phyloP scores from a whole-genome alignment of 2,888 invertebrate species.

The Sepiola atlantica region DNA sequence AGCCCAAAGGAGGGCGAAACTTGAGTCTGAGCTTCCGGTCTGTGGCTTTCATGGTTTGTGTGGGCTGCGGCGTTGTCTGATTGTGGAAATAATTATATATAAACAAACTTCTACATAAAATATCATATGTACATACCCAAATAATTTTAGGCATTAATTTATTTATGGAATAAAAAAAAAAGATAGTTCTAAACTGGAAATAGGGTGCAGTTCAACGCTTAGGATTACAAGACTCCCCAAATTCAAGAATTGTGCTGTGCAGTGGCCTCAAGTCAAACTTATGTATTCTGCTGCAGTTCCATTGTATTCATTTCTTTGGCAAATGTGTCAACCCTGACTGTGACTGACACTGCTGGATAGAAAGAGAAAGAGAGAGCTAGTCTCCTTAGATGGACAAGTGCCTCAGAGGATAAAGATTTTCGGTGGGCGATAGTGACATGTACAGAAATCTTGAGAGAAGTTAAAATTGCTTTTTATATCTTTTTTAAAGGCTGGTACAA shows the following conservation, averaged over 20 bases:
- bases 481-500: not conserved
- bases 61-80: too few relatives aligned
- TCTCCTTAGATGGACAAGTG: not conserved
- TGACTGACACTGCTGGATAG: not conserved
- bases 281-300: not conserved
- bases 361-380: not conserved
- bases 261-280: not conserved
- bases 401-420: not conserved
- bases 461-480: not conserved
- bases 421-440: not conserved
- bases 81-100: too few relatives aligned
- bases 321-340: not conserved
- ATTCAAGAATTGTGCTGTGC: not conserved
- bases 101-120: too few relatives aligned
- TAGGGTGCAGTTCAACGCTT: not conserved
- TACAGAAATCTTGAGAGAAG: not conserved
- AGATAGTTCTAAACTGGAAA: not conserved
- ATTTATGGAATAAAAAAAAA: not conserved
- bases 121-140: not conserved
- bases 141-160: not conserved
- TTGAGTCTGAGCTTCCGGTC: too few relatives aligned
- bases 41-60: too few relatives aligned
- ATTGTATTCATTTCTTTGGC: not conserved
- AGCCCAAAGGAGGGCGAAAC: too few relatives aligned
- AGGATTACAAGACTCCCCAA: not conserved